Conservation (phyloP, 2,888 invertebrate species). For the Toxonevra muliebris region DNA sequence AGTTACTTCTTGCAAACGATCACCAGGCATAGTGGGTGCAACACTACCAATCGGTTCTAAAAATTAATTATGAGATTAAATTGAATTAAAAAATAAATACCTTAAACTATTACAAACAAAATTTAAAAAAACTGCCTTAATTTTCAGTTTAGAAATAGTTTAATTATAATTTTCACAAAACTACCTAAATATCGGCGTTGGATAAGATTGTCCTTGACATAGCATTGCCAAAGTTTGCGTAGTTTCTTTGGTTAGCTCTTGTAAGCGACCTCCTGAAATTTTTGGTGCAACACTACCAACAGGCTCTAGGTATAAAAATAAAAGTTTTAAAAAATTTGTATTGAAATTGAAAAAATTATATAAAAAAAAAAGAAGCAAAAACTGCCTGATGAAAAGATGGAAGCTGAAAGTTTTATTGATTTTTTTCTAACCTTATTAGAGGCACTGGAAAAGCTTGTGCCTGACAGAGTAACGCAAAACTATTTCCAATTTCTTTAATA, state of each 20-base stretch:
- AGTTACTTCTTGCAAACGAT: constrained; percentile 68
- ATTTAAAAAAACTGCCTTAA: neutral
- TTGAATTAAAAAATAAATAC: neutral
- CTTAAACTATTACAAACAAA: neutral
- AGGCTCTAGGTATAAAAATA: constrained; percentile 61
- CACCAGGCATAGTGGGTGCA: constrained; percentile 70
- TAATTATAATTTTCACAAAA: constrained; percentile 20
- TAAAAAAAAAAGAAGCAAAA: constrained; percentile 8
- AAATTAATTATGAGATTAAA: constrained; percentile 5
- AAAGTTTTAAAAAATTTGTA: no score
- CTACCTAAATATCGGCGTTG: constrained; percentile 69
- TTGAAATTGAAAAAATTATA: constrained; percentile 40
- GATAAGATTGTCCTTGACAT: constrained; percentile 70
- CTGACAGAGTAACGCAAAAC: constrained; percentile 73
- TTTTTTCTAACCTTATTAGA: constrained; percentile 71
- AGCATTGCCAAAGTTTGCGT: constrained; percentile 59
- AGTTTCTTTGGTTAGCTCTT: constrained; percentile 63
- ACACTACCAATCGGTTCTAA: constrained; percentile 76
- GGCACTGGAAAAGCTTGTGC: constrained; percentile 79
- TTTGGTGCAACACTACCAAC: constrained; percentile 68
- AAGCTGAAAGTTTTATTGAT: neutral
- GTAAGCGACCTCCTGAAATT: constrained; percentile 67
- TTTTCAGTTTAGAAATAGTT: neutral
- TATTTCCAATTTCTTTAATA: constrained; percentile 64
- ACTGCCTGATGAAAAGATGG: neutral